A percentile compares a stretch with the other conserved stretches of the same genome.
These are phyloP conservation scores for Synaphobranchus kaupii DNA, from an alignment of 2,797 vertebrate species.

Conservation along the genomic window DNA sequence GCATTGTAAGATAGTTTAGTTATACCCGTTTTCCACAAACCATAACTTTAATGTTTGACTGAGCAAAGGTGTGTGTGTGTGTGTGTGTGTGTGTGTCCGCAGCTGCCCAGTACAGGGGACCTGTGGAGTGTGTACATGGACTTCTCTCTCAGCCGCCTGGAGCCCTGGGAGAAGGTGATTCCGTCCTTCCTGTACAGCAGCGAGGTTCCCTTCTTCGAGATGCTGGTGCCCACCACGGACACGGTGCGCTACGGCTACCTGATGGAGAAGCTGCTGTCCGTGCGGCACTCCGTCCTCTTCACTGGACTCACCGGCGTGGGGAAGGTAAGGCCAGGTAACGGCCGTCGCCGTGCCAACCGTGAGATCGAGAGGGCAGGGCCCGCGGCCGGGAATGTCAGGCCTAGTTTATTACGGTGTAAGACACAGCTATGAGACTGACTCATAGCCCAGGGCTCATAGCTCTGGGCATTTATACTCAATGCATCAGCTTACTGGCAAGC, in stretches of 20 bases:
- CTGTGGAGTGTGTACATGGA: conserved; percentile 83
- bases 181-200: conserved; percentile 77
- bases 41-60: neutral
- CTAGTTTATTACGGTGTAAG: no score
- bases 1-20: no score
- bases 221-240: conserved; percentile 85
- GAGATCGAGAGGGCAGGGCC: no score
- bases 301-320: conserved; percentile 87
- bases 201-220: conserved; percentile 83
- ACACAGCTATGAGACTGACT: no score
- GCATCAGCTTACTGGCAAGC: no score
- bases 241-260: conserved; percentile 85
- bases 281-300: conserved; percentile 80
- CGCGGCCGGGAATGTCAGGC: no score
- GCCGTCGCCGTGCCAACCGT: no score
- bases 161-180: conserved; percentile 80
- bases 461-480: no score
- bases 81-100: conserved; percentile 22
- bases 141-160: conserved; percentile 72
- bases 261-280: conserved; percentile 85
- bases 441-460: no score
- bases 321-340: conserved; percentile 69
- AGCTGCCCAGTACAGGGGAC: conserved; percentile 77
- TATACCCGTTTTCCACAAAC: neutral
- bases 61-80: neutral